Conservation (phyloP, 2,797 vertebrate species). For the Avahi laniger region DNA sequence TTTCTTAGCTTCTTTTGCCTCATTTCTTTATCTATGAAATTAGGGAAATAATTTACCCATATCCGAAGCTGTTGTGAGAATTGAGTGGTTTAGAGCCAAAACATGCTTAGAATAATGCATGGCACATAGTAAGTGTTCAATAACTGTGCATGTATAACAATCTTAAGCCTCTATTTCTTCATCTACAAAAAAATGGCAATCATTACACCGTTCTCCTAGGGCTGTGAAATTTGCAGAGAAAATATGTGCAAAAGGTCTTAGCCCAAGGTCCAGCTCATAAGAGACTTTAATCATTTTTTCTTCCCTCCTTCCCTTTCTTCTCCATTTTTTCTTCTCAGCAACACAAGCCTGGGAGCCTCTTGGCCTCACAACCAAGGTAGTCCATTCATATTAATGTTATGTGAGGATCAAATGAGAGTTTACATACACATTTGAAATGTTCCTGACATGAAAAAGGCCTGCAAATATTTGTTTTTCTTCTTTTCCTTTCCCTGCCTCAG, state of each 20-base stretch:
- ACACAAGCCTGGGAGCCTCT: background rate
- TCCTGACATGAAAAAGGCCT: background rate
- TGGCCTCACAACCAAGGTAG: background rate
- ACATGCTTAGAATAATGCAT: background rate
- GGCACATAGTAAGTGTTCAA: background rate
- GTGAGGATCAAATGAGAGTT: background rate
- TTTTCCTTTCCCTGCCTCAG: background rate
- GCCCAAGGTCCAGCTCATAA: background rate
- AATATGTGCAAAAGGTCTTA: background rate
- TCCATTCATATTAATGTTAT: background rate
- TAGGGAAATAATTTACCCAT: background rate
- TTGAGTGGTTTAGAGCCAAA: background rate
- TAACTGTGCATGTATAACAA: background rate
- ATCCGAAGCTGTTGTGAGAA: background rate
- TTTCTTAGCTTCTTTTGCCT: background rate
- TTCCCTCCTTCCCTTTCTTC: background rate
- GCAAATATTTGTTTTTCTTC: background rate
- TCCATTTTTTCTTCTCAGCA: background rate
- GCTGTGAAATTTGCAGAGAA: background rate
- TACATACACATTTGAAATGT: background rate
- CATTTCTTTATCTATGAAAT: background rate
- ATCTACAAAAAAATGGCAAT: background rate
- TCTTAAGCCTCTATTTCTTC: background rate
- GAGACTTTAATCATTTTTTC: background rate
- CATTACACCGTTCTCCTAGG: background rate